phyloP scores from a whole-genome alignment of 2,113 vertebrate genomes.

The Poeciliopsis turrubarensis region DNA sequence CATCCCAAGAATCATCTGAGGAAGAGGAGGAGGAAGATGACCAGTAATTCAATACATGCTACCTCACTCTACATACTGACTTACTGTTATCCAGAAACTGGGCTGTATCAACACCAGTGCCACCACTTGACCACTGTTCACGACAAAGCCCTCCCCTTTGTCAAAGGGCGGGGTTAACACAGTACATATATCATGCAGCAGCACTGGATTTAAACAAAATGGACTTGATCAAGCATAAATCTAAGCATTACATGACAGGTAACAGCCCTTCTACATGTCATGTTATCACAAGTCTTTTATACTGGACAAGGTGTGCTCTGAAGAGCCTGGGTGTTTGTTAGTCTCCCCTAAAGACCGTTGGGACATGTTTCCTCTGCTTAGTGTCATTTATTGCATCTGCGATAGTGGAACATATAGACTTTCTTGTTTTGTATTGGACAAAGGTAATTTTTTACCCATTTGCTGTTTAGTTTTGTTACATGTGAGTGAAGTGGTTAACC shows the following conservation, averaged over 20 bases:
- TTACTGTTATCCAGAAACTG: constrained; percentile 82
- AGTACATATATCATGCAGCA: constrained; percentile 75
- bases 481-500: constrained; percentile 65
- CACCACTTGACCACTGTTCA: constrained; percentile 74
- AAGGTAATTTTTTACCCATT: constrained; percentile 82
- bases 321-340: constrained; percentile 58
- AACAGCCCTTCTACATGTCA: constrained; percentile 69
- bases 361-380: constrained; percentile 61
- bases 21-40: constrained; percentile 92
- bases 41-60: constrained; percentile 87
- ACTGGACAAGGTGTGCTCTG: constrained; percentile 80
- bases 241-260: constrained; percentile 70
- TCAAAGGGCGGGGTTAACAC: constrained; percentile 57
- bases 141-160: constrained; percentile 48
- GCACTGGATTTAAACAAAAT: constrained; percentile 80
- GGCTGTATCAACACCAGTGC: constrained; percentile 79
- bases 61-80: constrained; percentile 85
- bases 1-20: constrained; percentile 93
- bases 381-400: constrained; percentile 64
- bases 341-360: constrained; percentile 47
- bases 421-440: constrained; percentile 80
- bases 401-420: constrained; percentile 73
- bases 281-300: constrained; percentile 77
- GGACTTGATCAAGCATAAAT: constrained; percentile 75
- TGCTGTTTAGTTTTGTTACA: constrained; percentile 38